A percentile compares a stretch with the other conserved stretches of the same genome.
Evolutionary conservation across 2,888 invertebrate species (phyloP).

Genomic region (Andrena chrysosceles): DNA sequence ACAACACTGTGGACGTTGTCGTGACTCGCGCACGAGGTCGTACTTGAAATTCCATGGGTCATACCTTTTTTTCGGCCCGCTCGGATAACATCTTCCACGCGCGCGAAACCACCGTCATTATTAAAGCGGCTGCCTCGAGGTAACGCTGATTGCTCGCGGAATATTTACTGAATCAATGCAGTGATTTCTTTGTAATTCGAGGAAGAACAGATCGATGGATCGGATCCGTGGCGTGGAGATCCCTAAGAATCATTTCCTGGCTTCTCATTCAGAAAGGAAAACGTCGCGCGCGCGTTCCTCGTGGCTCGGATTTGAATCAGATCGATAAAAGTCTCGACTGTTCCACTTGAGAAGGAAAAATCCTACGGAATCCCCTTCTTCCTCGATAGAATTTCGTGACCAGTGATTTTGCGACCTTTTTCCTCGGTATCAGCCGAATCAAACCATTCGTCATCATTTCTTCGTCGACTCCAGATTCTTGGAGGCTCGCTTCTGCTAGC

Average conservation of each 20-base stretch:
- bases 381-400: neutral
- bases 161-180: neutral
- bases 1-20: constrained; percentile 19
- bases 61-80: constrained; percentile 45
- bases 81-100: constrained; percentile 51
- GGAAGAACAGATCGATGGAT: neutral
- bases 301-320: constrained; percentile 64
- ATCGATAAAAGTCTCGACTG: constrained; percentile 67
- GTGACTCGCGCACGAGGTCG: constrained; percentile 58
- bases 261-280: constrained; percentile 39
- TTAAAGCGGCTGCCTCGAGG: constrained; percentile 19
- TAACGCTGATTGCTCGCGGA: neutral
- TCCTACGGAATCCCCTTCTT: constrained; percentile 57
- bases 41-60: constrained; percentile 64
- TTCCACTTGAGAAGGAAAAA: constrained; percentile 57
- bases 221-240: neutral
- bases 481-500: neutral
- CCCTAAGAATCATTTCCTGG: neutral
- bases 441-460: no score
- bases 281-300: constrained; percentile 45
- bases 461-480: neutral
- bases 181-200: neutral
- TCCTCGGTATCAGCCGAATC: neutral
- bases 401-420: no score
- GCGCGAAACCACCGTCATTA: constrained; percentile 23